Evolutionary conservation across 2,797 vertebrate species (phyloP).

Genomic region (Botia kubotai): DNA sequence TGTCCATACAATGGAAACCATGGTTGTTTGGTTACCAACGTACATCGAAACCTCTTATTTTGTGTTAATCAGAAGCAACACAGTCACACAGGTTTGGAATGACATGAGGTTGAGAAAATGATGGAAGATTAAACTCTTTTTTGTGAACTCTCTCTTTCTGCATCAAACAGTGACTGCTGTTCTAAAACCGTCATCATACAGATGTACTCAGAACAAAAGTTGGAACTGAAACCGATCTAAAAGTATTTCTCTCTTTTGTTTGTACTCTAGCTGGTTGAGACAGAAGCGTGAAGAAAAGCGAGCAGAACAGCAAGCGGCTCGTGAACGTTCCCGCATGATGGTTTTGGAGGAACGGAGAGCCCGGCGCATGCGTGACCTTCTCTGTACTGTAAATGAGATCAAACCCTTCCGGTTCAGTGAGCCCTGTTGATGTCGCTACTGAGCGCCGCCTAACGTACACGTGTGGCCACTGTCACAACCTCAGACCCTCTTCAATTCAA

Average conservation of each 20-base stretch:
- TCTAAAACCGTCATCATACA: neutral
- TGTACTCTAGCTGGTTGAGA: slow-evolving; percentile 85
- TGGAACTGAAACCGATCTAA: neutral
- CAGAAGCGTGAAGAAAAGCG: slow-evolving; percentile 87
- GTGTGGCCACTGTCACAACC: neutral
- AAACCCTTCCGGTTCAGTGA: slow-evolving; percentile 84
- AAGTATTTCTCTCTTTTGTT: neutral
- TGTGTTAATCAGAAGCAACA: no score
- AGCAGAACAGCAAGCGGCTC: slow-evolving; percentile 82
- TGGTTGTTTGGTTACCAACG: no score
- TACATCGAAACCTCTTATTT: no score
- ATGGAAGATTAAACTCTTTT: no score
- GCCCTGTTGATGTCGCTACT: slow-evolving; percentile 78
- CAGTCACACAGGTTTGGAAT: no score
- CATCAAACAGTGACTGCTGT: no score
- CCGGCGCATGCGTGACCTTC: slow-evolving; percentile 82
- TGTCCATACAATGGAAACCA: no score
- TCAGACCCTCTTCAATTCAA: neutral
- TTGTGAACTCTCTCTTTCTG: no score
- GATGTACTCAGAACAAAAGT: no score
- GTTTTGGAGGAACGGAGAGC: slow-evolving; percentile 85
- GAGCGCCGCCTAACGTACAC: slow-evolving; percentile 32
- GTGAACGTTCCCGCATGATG: slow-evolving; percentile 85
- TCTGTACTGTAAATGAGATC: slow-evolving; percentile 77
- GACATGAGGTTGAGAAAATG: no score